phyloP scores from a whole-genome alignment of 2,888 invertebrate genomes.

The Syritta pipiens region DNA sequence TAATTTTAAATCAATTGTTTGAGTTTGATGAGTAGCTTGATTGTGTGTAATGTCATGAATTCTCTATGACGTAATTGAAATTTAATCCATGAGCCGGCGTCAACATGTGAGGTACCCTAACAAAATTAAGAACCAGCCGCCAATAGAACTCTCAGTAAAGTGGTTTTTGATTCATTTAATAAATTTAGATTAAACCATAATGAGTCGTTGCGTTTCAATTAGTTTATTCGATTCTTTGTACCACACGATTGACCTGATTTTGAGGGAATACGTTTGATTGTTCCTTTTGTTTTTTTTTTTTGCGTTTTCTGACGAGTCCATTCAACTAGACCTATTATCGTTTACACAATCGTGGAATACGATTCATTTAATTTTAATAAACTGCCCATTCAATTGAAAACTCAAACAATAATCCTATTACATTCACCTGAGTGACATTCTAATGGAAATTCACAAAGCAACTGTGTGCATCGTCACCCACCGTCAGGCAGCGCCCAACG shows the following conservation, averaged over 20 bases:
- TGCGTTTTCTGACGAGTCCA: too few species aligned
- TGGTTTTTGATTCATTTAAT: background rate
- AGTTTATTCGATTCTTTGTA: too few species aligned
- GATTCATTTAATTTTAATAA: background rate
- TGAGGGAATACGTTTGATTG: too few species aligned
- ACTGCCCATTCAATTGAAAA: slow-evolving; percentile 14
- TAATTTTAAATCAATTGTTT: slow-evolving; percentile 23
- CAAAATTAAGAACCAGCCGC: background rate
- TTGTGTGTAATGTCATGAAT: background rate
- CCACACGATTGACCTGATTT: too few species aligned
- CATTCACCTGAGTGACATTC: slow-evolving; percentile 7
- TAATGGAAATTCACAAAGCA: slow-evolving; percentile 28
- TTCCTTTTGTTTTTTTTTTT: too few species aligned
- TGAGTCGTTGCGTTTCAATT: too few species aligned
- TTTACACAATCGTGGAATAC: too few species aligned
- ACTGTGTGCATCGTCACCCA: slow-evolving; percentile 1
- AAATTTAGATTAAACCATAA: too few species aligned
- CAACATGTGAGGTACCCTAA: background rate
- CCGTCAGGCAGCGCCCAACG: background rate
- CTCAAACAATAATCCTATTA: slow-evolving; percentile 18
- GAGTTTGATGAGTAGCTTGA: background rate
- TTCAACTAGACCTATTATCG: too few species aligned
- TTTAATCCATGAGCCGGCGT: background rate
- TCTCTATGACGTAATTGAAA: slow-evolving; percentile 12
- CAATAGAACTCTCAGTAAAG: background rate